These are phyloP conservation scores for Plodia interpunctella DNA, from an alignment of 1,140 invertebrate species.

Conservation along the genomic window DNA sequence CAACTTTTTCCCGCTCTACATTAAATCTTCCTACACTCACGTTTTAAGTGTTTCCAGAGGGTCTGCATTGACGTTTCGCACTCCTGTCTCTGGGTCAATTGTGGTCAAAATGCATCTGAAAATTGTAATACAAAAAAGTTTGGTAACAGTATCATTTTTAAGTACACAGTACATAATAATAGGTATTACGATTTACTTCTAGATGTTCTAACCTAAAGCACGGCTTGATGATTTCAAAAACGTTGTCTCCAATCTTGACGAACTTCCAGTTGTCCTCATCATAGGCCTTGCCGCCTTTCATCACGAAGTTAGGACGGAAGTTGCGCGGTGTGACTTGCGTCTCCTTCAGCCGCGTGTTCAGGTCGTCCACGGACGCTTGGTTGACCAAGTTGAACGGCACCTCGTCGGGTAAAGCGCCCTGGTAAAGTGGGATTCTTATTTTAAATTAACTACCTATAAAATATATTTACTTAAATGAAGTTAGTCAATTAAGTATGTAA, in stretches of 20 bases:
- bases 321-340: constrained; percentile 63
- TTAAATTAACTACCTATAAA: too few relatives aligned
- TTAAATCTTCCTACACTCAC: too few relatives aligned
- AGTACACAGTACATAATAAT: constrained; percentile 9
- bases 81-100: constrained; percentile 79
- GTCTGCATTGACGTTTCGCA: constrained; percentile 73
- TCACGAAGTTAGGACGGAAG: constrained; percentile 84
- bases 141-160: not conserved
- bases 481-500: too few relatives aligned
- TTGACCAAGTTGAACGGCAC: constrained; percentile 80
- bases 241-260: constrained; percentile 80
- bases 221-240: constrained; percentile 81
- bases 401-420: constrained; percentile 80
- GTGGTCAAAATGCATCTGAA: constrained; percentile 80
- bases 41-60: constrained; percentile 77
- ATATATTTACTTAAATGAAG: too few relatives aligned
- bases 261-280: constrained; percentile 85
- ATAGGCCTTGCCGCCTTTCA: constrained; percentile 79
- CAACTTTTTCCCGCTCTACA: too few relatives aligned
- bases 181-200: too few relatives aligned
- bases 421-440: constrained; percentile 15
- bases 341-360: constrained; percentile 76
- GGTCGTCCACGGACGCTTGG: constrained; percentile 79
- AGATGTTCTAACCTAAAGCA: constrained; percentile 82
- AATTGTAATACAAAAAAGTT: constrained; percentile 14